These are phyloP conservation scores for Cheirogaleus major DNA, from an alignment of 2,797 vertebrate genomes.

Conservation along the genomic window DNA sequence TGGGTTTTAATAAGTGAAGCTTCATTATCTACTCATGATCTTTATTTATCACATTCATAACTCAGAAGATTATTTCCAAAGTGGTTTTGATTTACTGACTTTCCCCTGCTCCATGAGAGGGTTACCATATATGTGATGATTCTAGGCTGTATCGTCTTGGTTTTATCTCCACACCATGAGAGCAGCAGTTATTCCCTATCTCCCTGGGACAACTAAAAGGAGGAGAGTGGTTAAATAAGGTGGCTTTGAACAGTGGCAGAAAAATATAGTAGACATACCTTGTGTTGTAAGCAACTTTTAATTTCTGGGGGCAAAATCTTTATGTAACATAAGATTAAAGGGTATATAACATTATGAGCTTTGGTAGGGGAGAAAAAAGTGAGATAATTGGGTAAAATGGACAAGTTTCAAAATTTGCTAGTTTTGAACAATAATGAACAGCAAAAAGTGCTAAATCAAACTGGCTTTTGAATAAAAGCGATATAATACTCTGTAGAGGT, in stretches of 20 bases:
- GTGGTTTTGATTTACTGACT: neutral
- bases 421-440: conserved; percentile 46
- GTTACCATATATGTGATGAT: no score
- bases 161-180: neutral
- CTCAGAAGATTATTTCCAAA: neutral
- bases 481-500: neutral
- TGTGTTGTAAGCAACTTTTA: conserved; percentile 8
- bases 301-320: neutral
- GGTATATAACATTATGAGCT: neutral
- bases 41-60: neutral
- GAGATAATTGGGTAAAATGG: conserved; percentile 57
- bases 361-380: neutral
- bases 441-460: conserved; percentile 33
- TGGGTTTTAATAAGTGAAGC: neutral
- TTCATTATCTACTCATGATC: neutral
- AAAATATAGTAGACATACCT: neutral
- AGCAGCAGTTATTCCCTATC: neutral
- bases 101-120: neutral
- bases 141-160: neutral
- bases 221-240: neutral
- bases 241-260: neutral
- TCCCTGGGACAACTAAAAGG: neutral
- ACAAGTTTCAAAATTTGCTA: conserved; percentile 64
- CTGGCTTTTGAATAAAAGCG: conserved; percentile 63
- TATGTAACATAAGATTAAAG: neutral